phyloP scores from a whole-genome alignment of 2,888 invertebrate genomes.

The Drosophila siamana region DNA sequence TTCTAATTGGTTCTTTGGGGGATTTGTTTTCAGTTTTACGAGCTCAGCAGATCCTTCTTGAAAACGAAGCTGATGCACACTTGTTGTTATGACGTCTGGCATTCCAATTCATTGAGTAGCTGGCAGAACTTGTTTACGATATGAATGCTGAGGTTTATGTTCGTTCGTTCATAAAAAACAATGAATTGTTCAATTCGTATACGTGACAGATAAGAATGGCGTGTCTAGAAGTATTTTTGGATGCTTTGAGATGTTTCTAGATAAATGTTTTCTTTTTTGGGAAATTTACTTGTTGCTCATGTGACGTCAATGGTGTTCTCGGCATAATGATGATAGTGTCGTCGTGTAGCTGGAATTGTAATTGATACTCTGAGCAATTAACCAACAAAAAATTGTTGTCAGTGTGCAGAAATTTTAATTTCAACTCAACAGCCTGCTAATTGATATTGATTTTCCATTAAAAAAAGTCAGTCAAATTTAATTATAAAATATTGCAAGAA shows the following conservation, averaged over 20 bases:
- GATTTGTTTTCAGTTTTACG: slow-evolving; percentile 19
- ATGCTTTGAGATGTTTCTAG: slow-evolving; percentile 36
- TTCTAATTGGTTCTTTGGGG: slow-evolving; percentile 40
- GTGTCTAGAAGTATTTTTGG: slow-evolving; percentile 23
- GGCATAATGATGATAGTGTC: slow-evolving; percentile 7
- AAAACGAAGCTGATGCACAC: slow-evolving; percentile 7
- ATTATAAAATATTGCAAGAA: no score
- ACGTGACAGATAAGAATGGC: slow-evolving; percentile 52
- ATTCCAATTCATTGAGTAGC: slow-evolving; percentile 36
- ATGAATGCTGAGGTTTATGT: slow-evolving; percentile 28
- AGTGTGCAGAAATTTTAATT: neutral
- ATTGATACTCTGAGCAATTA: neutral
- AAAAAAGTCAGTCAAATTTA: no score
- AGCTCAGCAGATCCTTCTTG: slow-evolving; percentile 11
- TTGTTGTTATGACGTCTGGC: slow-evolving; percentile 36
- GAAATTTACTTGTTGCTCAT: slow-evolving; percentile 2
- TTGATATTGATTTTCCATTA: slow-evolving; percentile 5
- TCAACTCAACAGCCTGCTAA: neutral
- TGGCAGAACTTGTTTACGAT: slow-evolving; percentile 40
- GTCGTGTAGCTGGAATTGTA: slow-evolving; percentile 7
- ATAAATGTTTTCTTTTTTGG: slow-evolving; percentile 18
- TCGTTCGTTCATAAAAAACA: slow-evolving; percentile 39
- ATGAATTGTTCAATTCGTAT: slow-evolving; percentile 20
- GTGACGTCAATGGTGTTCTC: slow-evolving; percentile 38
- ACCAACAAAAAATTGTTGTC: slow-evolving; percentile 3